Percentiles rank a stretch among this genome's conserved stretches.
These are phyloP conservation scores for Cyclophora punctaria DNA, from an alignment of 2,888 invertebrate genomes.

Conservation along the genomic window DNA sequence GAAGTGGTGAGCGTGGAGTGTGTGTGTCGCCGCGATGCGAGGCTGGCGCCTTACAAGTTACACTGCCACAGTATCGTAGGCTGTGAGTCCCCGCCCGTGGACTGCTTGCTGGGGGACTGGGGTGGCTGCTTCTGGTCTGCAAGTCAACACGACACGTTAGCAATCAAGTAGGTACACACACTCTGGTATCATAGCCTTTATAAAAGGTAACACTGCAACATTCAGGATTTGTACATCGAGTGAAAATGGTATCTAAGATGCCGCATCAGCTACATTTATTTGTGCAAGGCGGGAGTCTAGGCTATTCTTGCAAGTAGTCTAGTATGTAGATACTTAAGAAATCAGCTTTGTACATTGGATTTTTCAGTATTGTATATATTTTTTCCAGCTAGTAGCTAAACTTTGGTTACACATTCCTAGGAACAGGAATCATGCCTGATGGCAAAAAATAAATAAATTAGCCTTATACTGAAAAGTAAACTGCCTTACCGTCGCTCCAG, in stretches of 20 bases:
- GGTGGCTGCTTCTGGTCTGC: slow-evolving; percentile 90
- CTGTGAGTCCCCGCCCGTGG: slow-evolving; percentile 90
- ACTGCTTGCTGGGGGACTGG: slow-evolving; percentile 86
- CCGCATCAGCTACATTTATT: slow-evolving; percentile 8
- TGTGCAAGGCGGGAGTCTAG: slow-evolving; percentile 26
- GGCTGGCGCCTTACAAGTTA: slow-evolving; percentile 84
- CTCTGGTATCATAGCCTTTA: too few relatives aligned
- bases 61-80: slow-evolving; percentile 99
- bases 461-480: slow-evolving; percentile 22
- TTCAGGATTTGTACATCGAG: not conserved
- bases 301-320: slow-evolving; percentile 16
- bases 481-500: slow-evolving; percentile 35
- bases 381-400: slow-evolving; percentile 15
- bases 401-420: slow-evolving; percentile 11
- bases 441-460: slow-evolving; percentile 31
- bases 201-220: not conserved
- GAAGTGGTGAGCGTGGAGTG: slow-evolving; percentile 18
- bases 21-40: slow-evolving; percentile 26
- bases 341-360: slow-evolving; percentile 11
- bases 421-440: slow-evolving; percentile 29
- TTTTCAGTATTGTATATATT: not conserved
- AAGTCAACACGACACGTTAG: slow-evolving; percentile 21
- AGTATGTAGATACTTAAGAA: slow-evolving; percentile 5
- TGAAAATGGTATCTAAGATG: slow-evolving; percentile 1
- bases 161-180: too few relatives aligned